These are phyloP conservation scores for Epizoanthus fatuus DNA, from an alignment of 92 coral and sea anemone species.

Conservation along the genomic window DNA sequence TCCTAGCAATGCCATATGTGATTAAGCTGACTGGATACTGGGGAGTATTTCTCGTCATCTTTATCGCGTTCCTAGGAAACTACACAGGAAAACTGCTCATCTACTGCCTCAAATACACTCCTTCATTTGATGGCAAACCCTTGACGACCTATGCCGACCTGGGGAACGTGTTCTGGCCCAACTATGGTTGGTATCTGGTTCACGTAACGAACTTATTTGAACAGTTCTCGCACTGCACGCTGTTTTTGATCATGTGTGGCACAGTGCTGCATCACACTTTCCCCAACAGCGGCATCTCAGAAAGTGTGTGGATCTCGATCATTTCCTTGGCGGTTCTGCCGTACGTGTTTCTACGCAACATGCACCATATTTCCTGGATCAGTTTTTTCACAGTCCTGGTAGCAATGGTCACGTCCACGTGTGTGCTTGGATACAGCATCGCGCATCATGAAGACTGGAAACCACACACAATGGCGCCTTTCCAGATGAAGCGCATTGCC, in stretches of 20 bases:
- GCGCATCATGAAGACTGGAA: constrained; percentile 78
- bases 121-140: constrained; percentile 78
- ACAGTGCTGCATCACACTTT: constrained; percentile 92
- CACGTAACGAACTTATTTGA: constrained; percentile 91
- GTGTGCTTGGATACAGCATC: constrained; percentile 84
- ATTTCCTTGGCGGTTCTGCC: constrained; percentile 88
- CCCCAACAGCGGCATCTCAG: constrained; percentile 91
- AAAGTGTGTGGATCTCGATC: constrained; percentile 88
- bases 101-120: constrained; percentile 87
- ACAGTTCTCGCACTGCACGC: constrained; percentile 91
- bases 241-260: constrained; percentile 93
- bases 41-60: constrained; percentile 86
- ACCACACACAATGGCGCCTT: constrained; percentile 78
- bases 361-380: constrained; percentile 90
- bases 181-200: constrained; percentile 88
- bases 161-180: constrained; percentile 93
- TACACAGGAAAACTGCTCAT: constrained; percentile 91
- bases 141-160: constrained; percentile 86
- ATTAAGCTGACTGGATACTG: constrained; percentile 92
- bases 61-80: constrained; percentile 85
- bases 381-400: constrained; percentile 88
- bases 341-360: constrained; percentile 83
- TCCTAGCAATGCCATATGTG: constrained; percentile 91
- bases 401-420: constrained; percentile 86
- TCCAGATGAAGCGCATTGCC: constrained; percentile 84